Percentiles rank a stretch among this genome's conserved stretches.
These are phyloP conservation scores for Aphelenchoides fujianensis DNA, from an alignment of 1,140 invertebrate species.

Conservation along the genomic window DNA sequence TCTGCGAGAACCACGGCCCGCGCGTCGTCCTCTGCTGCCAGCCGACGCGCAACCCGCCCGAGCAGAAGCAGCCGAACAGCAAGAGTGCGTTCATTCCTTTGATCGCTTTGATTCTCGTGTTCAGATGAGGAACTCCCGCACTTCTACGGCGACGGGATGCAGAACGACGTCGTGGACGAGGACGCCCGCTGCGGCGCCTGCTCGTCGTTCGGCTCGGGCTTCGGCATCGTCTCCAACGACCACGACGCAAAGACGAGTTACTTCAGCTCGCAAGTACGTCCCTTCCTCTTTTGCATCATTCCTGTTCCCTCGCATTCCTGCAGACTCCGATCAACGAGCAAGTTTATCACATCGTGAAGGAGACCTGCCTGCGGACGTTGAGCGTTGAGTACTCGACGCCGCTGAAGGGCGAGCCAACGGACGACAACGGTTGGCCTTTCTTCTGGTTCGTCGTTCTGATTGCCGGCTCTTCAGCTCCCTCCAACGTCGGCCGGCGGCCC, in stretches of 20 bases:
- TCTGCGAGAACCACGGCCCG: slow-evolving; percentile 44
- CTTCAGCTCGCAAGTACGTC: slow-evolving; percentile 39
- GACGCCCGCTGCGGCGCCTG: slow-evolving; percentile 42
- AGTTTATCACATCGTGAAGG: slow-evolving; percentile 38
- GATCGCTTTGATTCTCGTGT: not conserved
- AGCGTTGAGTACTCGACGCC: slow-evolving; percentile 43
- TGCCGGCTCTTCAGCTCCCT: not conserved
- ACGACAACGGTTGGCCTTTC: not conserved
- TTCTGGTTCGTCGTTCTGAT: too few relatives aligned
- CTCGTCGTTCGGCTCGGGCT: slow-evolving; percentile 39
- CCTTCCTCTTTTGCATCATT: too few relatives aligned
- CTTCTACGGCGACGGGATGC: slow-evolving; percentile 29
- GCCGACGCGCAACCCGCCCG: slow-evolving; percentile 31
- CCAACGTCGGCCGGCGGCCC: not conserved
- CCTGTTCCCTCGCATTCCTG: slow-evolving; percentile 7
- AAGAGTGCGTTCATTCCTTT: slow-evolving; percentile 12
- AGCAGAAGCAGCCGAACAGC: not conserved
- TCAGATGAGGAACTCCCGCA: slow-evolving; percentile 5
- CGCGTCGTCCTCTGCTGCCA: slow-evolving; percentile 38
- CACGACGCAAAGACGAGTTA: slow-evolving; percentile 42
- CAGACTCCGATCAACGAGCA: slow-evolving; percentile 38
- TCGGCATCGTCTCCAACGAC: slow-evolving; percentile 41
- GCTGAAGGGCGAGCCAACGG: slow-evolving; percentile 20
- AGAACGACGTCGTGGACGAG: slow-evolving; percentile 38
- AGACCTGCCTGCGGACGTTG: slow-evolving; percentile 37